Evolutionary conservation across 2,797 vertebrate genomes (phyloP), one percentile per base, ranked within the genome.

Genomic region (Chaenodraco wilsoni): DNA sequence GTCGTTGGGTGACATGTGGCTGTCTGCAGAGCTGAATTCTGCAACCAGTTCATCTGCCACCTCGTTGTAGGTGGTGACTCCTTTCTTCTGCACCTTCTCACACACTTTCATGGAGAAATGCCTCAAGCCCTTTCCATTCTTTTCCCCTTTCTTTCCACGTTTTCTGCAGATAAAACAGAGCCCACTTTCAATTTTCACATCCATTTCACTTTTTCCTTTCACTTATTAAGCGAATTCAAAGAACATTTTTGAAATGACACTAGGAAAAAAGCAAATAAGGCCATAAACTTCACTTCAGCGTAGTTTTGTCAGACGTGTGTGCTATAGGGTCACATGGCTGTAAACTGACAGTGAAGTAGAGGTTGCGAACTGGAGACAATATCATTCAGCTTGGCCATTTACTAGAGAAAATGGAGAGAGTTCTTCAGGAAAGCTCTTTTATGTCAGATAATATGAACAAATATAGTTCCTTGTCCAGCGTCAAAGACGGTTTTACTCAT

Each of bases 71-170:
- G 98, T 98, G 37, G 98, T 99, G 65, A 98, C 96, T 76, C 98
- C 98, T 90, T 99, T 99, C 87, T 96, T 95, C 93, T 99, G 98
- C 85, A 99, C 98, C 91, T 99, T 99, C 92, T 99, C 98, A 50
- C 98, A 99, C 80, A 99, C 98, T 93, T 99, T 99, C 98, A 99
- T 99, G 81, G 98, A 99, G 92, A 99, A 99, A 92, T 99, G 98
- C 80, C 98, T 94, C 78, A 99, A 93, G 69, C 98, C 98, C 86
- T 99, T 99, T 43, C 98, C 98, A 87, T 99, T 98, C 93, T 99
- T 99, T 89, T 99, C 98, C 10, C 98, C 98, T 83, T 99, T 99
- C 89, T 98, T 96, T 79, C 96, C 96, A 65, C 96, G 95, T 70
- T 98, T 98, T 77, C 97, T 98, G 78, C 21, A 33, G 48, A 83